Base-by-base conservation (phyloP, 2,797 vertebrate species). In the Hydrocynus forskahlii region DNA sequence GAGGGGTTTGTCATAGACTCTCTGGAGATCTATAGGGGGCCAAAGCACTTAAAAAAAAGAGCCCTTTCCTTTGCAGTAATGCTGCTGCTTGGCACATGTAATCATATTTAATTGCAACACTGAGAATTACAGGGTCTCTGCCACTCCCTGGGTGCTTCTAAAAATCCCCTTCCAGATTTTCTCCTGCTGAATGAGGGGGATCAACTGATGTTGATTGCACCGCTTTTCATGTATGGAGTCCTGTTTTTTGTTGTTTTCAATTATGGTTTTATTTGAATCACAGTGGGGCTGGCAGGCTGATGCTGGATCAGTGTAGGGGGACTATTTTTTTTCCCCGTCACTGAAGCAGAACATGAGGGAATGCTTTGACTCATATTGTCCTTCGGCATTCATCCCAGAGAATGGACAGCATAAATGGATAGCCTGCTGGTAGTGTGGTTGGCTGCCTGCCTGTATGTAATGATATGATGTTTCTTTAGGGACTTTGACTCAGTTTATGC, bases 11-110 rank as follows among this genome's bases (percentile, higher is more conserved):
- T 89, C 76, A 83, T 89, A 84, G 88, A 83, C 79, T 90, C 68
- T 80, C 86, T 81, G 76, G 88, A 85, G 85, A 91, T 78, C 38
- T 92, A 87, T 84, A 87, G 80, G 68, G 35, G 68, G 76, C 75
- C 62, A 75, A 86, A 79, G 82, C 76, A 86, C 77, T 85, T 75
- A 88, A 89, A 89, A 89, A 52, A 69, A 76, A 66, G 52, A 71
- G 55, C 60, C 63, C 19, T 35, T 48, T 4, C 19, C 54, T 38
- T 73, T 48, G 45, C 52, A 48, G 74, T 12, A 66, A 43, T 68
- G 52, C 23, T 78, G 45, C 78, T 43, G 16, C 62, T 74, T 68
- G 45, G 69, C 77, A 74, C 66, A 80, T 85, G 57, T 84, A 87
- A 81, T 88, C 71, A 81, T 59, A 75, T 59, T 76, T 83, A 87